A percentile compares a stretch with the other conserved stretches of the same genome.
phyloP scores from a whole-genome alignment of 2,888 invertebrate genomes.

The Pocota personata region DNA sequence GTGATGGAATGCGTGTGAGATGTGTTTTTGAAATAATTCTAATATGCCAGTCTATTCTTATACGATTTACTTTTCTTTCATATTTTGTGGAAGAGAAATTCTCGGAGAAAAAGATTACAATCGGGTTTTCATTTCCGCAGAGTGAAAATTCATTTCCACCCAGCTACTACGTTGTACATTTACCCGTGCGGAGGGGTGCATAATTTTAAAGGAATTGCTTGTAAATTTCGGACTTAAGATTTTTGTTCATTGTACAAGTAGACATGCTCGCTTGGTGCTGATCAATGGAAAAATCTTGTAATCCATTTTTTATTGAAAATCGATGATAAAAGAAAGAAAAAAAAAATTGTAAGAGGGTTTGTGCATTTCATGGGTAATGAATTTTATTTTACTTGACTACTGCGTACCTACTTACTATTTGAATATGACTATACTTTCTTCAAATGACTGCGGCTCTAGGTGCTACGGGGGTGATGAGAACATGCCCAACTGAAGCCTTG shows the following conservation, averaged over 20 bases:
- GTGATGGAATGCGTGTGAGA: slow-evolving; percentile 64
- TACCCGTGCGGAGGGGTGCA: slow-evolving; percentile 64
- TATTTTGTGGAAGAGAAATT: slow-evolving; percentile 19
- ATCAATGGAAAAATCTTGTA: slow-evolving; percentile 70
- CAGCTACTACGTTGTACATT: slow-evolving; percentile 23
- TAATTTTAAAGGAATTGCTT: slow-evolving; percentile 63
- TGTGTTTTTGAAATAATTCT: slow-evolving; percentile 24
- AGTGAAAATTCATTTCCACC: slow-evolving; percentile 70
- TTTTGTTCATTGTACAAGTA: slow-evolving; percentile 27
- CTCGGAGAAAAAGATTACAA: slow-evolving; percentile 54
- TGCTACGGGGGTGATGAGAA: too few species aligned
- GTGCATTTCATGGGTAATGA: not conserved
- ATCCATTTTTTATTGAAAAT: slow-evolving; percentile 73
- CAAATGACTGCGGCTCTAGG: too few species aligned
- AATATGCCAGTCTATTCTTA: slow-evolving; percentile 42
- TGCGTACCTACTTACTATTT: too few species aligned
- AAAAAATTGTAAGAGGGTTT: not conserved
- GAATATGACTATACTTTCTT: too few species aligned
- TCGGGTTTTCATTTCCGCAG: slow-evolving; percentile 70
- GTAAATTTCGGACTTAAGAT: slow-evolving; percentile 46
- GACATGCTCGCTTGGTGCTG: slow-evolving; percentile 11
- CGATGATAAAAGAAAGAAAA: slow-evolving; percentile 46
- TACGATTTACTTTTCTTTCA: slow-evolving; percentile 47
- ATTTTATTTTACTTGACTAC: not conserved
- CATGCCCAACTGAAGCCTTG: too few species aligned